phyloP scores from a whole-genome alignment of 2,888 invertebrate genomes.

The Oxystoma pomonae region DNA sequence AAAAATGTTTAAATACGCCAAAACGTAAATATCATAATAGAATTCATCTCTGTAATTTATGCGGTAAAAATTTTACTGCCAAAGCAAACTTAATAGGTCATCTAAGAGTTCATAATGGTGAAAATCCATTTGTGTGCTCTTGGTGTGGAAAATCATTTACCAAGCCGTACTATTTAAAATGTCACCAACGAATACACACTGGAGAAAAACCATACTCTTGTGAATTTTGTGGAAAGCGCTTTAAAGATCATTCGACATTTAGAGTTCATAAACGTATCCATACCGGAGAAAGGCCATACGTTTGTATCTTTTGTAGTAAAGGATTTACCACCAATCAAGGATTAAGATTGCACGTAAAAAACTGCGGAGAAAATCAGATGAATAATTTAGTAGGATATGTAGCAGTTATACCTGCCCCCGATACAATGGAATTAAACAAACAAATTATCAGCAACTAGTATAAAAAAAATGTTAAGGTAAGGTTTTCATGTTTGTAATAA shows the following conservation, averaged over 20 bases:
- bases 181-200: conserved; percentile 43
- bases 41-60: conserved; percentile 36
- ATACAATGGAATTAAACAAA: no score
- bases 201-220: conserved; percentile 43
- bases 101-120: conserved; percentile 49
- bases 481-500: no score
- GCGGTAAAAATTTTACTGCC: conserved; percentile 38
- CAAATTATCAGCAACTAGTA: no score
- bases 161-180: conserved; percentile 39
- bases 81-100: conserved; percentile 39
- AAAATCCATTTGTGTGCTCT: conserved; percentile 47
- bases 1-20: conserved; percentile 26
- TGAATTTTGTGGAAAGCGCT: conserved; percentile 34
- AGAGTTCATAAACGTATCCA: conserved; percentile 38
- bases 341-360: conserved; percentile 49
- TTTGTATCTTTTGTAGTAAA: conserved; percentile 54
- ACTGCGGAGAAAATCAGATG: conserved; percentile 36
- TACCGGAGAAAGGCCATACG: conserved; percentile 41
- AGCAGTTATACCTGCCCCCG: not conserved
- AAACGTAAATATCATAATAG: conserved; percentile 3
- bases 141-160: conserved; percentile 52
- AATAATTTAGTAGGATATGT: conserved; percentile 7
- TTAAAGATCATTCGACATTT: conserved; percentile 33
- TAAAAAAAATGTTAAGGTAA: no score
- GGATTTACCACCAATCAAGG: conserved; percentile 56